phyloP scores from a whole-genome alignment of 2,888 invertebrate genomes.

The Campoplex nolae region DNA sequence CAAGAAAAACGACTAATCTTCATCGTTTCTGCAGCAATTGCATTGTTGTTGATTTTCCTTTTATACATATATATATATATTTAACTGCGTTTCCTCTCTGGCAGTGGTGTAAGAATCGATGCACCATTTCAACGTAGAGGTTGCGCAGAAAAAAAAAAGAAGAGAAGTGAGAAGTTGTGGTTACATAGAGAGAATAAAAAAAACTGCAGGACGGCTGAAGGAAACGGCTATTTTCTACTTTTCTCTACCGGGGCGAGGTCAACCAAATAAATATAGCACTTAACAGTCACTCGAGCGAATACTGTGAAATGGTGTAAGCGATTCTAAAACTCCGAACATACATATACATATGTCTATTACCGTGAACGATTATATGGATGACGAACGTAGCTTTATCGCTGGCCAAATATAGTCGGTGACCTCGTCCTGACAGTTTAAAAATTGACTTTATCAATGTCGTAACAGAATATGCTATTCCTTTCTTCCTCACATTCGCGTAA shows the following conservation, averaged over 20 bases:
- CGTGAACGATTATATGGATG: neutral
- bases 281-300: constrained; percentile 35
- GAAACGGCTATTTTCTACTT: constrained; percentile 46
- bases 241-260: constrained; percentile 30
- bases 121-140: constrained; percentile 8
- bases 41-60: constrained; percentile 46
- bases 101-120: constrained; percentile 31
- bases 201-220: constrained; percentile 17
- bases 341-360: neutral
- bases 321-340: constrained; percentile 16
- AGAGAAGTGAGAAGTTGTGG: neutral
- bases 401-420: constrained; percentile 37
- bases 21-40: constrained; percentile 46
- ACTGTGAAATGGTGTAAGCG: constrained; percentile 45
- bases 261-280: constrained; percentile 55
- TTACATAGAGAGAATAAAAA: neutral
- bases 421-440: constrained; percentile 54
- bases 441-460: constrained; percentile 56
- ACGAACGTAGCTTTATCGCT: constrained; percentile 4
- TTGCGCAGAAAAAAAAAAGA: constrained; percentile 7
- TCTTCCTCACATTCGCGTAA: constrained; percentile 25
- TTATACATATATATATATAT: neutral
- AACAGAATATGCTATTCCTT: constrained; percentile 42
- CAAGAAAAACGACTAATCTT: constrained; percentile 51
- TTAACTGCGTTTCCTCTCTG: constrained; percentile 15